Percentiles rank a stretch among this genome's conserved stretches.
Conservation (phyloP, 2,797 vertebrate species). For the Neosilurus hyrtlii region DNA sequence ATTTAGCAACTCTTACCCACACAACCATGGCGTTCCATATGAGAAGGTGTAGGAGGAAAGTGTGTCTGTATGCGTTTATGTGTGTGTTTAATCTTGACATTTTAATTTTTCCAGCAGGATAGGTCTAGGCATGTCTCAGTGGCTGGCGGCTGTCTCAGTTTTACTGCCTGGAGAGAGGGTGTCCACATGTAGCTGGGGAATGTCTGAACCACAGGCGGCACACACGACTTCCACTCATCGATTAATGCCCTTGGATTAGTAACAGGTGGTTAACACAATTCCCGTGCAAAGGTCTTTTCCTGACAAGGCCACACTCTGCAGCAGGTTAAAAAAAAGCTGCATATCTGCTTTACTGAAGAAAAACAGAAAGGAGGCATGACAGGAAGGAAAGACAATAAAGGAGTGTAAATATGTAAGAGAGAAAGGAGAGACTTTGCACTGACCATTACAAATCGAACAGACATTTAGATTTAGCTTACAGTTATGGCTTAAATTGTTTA, state of each 20-base stretch:
- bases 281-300: slow-evolving; percentile 58
- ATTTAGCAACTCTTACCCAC: slow-evolving; percentile 40
- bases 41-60: slow-evolving; percentile 45
- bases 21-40: slow-evolving; percentile 35
- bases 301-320: slow-evolving; percentile 47
- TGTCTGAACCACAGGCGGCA: slow-evolving; percentile 64
- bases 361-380: neutral
- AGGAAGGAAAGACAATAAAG: neutral
- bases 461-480: neutral
- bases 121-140: slow-evolving; percentile 41
- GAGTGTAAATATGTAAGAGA: neutral
- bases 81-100: slow-evolving; percentile 17
- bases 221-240: slow-evolving; percentile 64
- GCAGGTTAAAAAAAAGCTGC: neutral
- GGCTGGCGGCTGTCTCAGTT: slow-evolving; percentile 44
- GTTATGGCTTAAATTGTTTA: neutral
- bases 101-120: slow-evolving; percentile 42
- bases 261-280: slow-evolving; percentile 68
- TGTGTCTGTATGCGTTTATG: neutral
- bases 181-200: slow-evolving; percentile 40
- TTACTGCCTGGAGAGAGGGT: slow-evolving; percentile 41
- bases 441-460: no score
- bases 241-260: slow-evolving; percentile 66
- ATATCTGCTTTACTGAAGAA: neutral
- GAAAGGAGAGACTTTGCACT: neutral